A percentile compares a stretch with the other conserved stretches of the same genome.
These are phyloP conservation scores for Adelognathus sp. DNA, from an alignment of 2,888 invertebrate genomes.

Conservation along the genomic window DNA sequence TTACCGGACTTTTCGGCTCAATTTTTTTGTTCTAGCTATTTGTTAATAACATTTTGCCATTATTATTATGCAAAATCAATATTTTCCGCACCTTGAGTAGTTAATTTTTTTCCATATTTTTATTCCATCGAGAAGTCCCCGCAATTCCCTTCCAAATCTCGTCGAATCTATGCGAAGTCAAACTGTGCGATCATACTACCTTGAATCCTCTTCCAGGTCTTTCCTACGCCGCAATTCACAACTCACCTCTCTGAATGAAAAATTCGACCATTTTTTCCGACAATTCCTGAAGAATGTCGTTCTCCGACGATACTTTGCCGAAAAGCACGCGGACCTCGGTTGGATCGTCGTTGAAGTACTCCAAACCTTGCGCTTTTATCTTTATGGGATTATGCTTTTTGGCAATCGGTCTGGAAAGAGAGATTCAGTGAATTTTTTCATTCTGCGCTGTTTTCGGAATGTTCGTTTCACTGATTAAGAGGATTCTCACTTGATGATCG, in stretches of 20 bases:
- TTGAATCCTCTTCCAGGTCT: too few relatives aligned
- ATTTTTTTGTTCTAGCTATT: too few relatives aligned
- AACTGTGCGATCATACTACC: too few relatives aligned
- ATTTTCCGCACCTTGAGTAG: too few relatives aligned
- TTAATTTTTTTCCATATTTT: too few relatives aligned
- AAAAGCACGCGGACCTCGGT: constrained; percentile 90
- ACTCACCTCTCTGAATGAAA: constrained; percentile 85
- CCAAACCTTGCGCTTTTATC: constrained; percentile 87
- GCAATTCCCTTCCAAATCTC: too few relatives aligned
- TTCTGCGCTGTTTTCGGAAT: neutral
- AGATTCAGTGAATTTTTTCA: neutral
- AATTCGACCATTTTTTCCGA: constrained; percentile 84
- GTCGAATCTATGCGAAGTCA: too few relatives aligned
- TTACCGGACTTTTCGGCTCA: too few relatives aligned
- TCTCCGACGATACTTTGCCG: constrained; percentile 84
- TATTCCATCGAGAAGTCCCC: too few relatives aligned
- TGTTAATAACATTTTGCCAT: too few relatives aligned
- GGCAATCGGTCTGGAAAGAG: constrained; percentile 79
- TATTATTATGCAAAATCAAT: too few relatives aligned
- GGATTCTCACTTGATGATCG: constrained; percentile 84
- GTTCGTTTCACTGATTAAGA: neutral
- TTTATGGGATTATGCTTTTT: constrained; percentile 82
- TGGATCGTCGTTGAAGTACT: constrained; percentile 96
- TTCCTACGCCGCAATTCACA: too few relatives aligned
- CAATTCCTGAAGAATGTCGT: constrained; percentile 84